Percentiles rank a stretch among this genome's conserved stretches.
phyloP scores from a whole-genome alignment of 2,113 vertebrate genomes.

The Chaetura pelagica region DNA sequence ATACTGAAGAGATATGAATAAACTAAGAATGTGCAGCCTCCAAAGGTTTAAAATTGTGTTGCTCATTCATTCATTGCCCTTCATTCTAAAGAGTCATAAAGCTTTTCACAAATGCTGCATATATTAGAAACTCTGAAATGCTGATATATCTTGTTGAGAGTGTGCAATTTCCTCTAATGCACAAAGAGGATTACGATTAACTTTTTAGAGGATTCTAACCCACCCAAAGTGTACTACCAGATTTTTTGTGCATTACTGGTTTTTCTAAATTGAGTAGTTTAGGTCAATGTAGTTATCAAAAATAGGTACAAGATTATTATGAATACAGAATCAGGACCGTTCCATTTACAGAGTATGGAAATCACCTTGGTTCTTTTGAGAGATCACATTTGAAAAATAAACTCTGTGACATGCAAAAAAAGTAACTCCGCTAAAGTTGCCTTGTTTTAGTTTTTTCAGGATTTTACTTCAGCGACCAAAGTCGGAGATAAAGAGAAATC shows the following conservation, averaged over 20 bases:
- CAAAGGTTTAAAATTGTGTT: not conserved
- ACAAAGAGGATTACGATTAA: not conserved
- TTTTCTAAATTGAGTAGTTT: not conserved
- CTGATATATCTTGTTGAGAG: not conserved
- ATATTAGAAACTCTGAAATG: not conserved
- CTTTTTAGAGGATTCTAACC: not conserved
- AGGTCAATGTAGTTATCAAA: not conserved
- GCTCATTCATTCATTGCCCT: not conserved
- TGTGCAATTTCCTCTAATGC: not conserved
- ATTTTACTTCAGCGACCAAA: not conserved
- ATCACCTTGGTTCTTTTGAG: not conserved
- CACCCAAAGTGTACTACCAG: not conserved
- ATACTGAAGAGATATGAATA: not conserved
- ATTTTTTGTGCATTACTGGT: not conserved
- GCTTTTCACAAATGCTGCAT: not conserved
- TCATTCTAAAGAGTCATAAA: not conserved
- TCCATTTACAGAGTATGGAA: not conserved
- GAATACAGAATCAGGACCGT: not conserved
- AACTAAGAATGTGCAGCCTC: not conserved
- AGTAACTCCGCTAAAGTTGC: not conserved
- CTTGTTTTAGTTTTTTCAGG: not conserved
- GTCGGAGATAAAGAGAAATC: not conserved
- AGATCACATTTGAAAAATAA: not conserved
- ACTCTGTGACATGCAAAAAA: rapidly evolving
- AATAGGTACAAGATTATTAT: not conserved